Evolutionary conservation across 2,888 invertebrate genomes (phyloP), one percentile per base, ranked within the genome.

Genomic region (Julus scandinavius): DNA sequence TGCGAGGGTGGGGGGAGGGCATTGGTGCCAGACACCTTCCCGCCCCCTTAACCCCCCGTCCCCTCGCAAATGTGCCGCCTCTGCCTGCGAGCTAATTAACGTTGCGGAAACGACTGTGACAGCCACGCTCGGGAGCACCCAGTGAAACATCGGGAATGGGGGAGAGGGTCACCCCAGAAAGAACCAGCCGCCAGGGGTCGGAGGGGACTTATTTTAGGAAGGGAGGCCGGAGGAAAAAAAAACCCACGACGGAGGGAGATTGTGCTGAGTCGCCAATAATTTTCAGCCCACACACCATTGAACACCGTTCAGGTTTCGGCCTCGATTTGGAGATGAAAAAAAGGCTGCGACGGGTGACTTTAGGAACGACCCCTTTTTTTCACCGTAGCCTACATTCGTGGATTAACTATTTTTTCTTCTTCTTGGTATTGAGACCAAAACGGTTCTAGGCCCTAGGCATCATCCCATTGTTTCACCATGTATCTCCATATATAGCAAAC

Each of bases 91-190:
- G 72, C 72, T 72, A 72, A 72, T 72, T 72, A 72, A 72, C 72
- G 72, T 72, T 72, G 72, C 72, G 72, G 72, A 72, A 72, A 72
- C 72, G 72, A 72, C 72, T 72, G 72, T 72, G 72, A 72, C 72
- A 72, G 72, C 72, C 72, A 72, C 72, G 72, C 72, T 72, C 72
- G 72, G 72, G 29, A 72, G 72, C 72, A 72, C 72, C 72, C 72
- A 72, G 72, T 29, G 72, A 20, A 72, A 29, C 72, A 72, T 72
- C 29, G 72, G 72, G 72, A 72, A 29, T 72, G 72, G 29, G 72
- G 72, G 72, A 63, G 63, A 63, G 63, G 63, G 63, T 63, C 63
- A 63, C 63, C 63, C 63, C 63, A 63, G 63, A 63, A 63, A 63
- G 5, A 2, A 7, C n/a, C 63, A 17, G n/a, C 63, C 63, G 63